phyloP scores from a whole-genome alignment of 2,797 vertebrate species.

The Lepus townsendii region DNA sequence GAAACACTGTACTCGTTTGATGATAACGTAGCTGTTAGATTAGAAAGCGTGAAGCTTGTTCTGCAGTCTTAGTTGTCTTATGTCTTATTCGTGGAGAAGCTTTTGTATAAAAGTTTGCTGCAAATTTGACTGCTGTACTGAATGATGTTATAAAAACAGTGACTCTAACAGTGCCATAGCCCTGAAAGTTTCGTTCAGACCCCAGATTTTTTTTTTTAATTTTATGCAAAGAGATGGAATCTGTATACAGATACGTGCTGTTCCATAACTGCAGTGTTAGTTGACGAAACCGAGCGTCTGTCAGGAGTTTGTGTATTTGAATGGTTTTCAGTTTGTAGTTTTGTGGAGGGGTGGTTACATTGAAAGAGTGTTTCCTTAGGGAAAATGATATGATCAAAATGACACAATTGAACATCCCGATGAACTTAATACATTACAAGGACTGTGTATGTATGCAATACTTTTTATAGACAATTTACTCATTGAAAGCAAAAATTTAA shows the following conservation, averaged over 20 bases:
- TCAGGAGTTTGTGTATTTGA: not conserved
- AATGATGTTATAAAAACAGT: not conserved
- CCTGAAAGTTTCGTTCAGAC: not conserved
- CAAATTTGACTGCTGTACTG: not conserved
- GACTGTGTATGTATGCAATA: not conserved
- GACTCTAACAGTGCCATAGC: not conserved
- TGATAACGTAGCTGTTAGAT: not conserved
- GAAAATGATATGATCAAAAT: not conserved
- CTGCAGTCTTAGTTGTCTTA: not conserved
- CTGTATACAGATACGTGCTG: not conserved
- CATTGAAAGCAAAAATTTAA: constrained; percentile 53
- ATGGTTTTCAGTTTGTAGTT: not conserved
- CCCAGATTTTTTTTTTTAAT: not conserved
- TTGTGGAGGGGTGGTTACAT: not conserved
- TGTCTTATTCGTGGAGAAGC: not conserved
- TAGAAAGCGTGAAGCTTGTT: not conserved
- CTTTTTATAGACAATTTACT: constrained; percentile 8
- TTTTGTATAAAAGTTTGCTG: not conserved
- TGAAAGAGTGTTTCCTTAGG: not conserved
- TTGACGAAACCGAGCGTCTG: not conserved
- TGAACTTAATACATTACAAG: not conserved
- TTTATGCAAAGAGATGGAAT: not conserved
- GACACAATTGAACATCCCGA: not conserved
- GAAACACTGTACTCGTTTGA: not conserved
- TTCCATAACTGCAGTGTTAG: not conserved